Evolutionary conservation across 2,888 invertebrate genomes (phyloP).

Genomic region (Cordilura impudica): DNA sequence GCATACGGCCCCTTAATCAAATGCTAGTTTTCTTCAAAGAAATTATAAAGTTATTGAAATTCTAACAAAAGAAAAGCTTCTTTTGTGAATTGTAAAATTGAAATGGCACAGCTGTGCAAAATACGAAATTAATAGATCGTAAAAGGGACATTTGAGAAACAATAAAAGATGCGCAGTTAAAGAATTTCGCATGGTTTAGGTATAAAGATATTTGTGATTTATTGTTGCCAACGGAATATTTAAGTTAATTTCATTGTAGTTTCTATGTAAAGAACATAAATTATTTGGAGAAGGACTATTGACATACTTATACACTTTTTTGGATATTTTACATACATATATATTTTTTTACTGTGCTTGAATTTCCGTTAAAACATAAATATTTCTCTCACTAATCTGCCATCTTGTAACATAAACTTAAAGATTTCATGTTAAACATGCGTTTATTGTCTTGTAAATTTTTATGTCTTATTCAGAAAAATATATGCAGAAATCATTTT

Average conservation of each 20-base stretch:
- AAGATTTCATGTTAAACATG: constrained; percentile 25
- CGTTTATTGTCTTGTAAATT: constrained; percentile 52
- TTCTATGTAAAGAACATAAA: too few relatives aligned
- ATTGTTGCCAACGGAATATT: constrained; percentile 22
- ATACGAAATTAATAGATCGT: neutral
- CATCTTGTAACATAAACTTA: neutral
- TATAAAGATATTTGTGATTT: constrained; percentile 11
- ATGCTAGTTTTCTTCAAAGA: neutral
- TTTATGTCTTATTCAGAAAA: constrained; percentile 23
- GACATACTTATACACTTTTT: too few relatives aligned
- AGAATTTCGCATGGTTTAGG: constrained; percentile 47
- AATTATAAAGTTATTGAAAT: neutral
- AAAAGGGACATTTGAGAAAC: neutral
- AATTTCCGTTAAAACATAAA: too few relatives aligned
- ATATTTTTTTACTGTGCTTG: too few relatives aligned
- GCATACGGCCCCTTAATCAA: constrained; percentile 30
- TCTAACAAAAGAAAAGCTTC: constrained; percentile 35
- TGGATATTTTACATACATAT: too few relatives aligned
- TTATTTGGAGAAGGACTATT: too few relatives aligned
- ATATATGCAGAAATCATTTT: neutral
- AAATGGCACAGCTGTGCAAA: constrained; percentile 48
- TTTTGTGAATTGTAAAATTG: neutral
- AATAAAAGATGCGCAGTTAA: constrained; percentile 53
- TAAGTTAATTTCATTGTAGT: too few relatives aligned
- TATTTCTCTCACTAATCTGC: neutral